Evolutionary conservation across 2,797 vertebrate species (phyloP).

Genomic region (Sebastes reedi): DNA sequence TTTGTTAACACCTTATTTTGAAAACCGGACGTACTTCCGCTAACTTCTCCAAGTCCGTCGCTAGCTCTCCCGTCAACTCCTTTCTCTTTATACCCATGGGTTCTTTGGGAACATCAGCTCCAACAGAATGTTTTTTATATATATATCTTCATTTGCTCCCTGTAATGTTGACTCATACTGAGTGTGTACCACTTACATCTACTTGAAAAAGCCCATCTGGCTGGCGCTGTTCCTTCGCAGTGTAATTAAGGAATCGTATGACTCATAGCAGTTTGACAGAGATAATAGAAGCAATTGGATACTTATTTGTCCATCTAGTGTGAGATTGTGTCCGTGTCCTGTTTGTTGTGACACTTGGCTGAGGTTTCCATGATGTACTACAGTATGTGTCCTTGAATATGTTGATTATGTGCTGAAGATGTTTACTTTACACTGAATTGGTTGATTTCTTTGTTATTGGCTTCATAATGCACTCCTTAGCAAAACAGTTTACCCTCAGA

Average conservation of each 20-base stretch:
- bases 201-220: background rate
- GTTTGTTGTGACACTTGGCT: background rate
- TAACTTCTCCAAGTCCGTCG: too few species aligned
- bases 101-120: background rate
- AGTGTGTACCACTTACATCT: background rate
- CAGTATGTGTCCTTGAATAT: background rate
- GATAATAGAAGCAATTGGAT: background rate
- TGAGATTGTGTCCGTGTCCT: background rate
- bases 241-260: background rate
- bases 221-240: background rate
- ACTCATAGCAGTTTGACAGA: conserved; percentile 8
- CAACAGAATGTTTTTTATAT: background rate
- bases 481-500: background rate
- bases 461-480: background rate
- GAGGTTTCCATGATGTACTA: background rate
- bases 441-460: background rate
- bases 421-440: background rate
- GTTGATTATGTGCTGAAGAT: background rate
- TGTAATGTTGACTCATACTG: background rate
- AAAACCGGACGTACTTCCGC: background rate
- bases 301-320: background rate
- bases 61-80: too few species aligned
- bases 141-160: background rate
- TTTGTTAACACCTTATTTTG: too few species aligned
- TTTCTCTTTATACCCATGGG: background rate